Conservation (phyloP, 2,113 vertebrate genomes). For the Siniperca chuatsi region DNA sequence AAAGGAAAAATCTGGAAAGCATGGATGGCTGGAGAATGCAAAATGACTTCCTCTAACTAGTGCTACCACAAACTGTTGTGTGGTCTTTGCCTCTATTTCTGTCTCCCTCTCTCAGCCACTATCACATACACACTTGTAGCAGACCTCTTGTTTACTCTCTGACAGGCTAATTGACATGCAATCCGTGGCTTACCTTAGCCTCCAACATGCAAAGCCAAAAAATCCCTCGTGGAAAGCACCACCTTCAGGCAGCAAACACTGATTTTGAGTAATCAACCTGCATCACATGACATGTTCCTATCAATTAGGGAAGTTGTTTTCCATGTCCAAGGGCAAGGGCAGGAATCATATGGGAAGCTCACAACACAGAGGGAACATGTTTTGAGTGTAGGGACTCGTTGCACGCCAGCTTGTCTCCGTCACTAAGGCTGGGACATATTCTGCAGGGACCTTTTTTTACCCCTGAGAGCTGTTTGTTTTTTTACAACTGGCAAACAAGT, state of each 20-base stretch:
- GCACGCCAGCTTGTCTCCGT: slow-evolving; percentile 63
- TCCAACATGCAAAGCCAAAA: slow-evolving; percentile 40
- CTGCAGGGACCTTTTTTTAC: slow-evolving; percentile 53
- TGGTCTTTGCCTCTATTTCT: neutral
- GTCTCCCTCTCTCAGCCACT: neutral
- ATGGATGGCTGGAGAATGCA: slow-evolving; percentile 24
- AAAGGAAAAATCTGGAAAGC: slow-evolving; percentile 21
- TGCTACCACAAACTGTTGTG: slow-evolving; percentile 8
- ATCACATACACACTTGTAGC: slow-evolving; percentile 10
- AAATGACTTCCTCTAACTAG: slow-evolving; percentile 39
- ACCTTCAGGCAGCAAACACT: slow-evolving; percentile 46
- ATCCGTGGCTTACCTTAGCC: slow-evolving; percentile 22
- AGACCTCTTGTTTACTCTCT: slow-evolving; percentile 40
- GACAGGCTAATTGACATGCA: slow-evolving; percentile 58
- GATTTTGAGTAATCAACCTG: slow-evolving; percentile 32
- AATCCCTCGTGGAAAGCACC: slow-evolving; percentile 9
- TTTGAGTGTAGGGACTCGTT: slow-evolving; percentile 40
- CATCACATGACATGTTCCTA: slow-evolving; percentile 39
- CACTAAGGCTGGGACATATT: slow-evolving; percentile 58
- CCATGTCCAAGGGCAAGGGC: slow-evolving; percentile 54
- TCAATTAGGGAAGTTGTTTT: slow-evolving; percentile 73
- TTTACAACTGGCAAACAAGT: slow-evolving; percentile 54
- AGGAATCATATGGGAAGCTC: slow-evolving; percentile 67
- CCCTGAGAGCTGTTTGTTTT: slow-evolving; percentile 52
- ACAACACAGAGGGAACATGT: slow-evolving; percentile 50